A percentile compares a stretch with the other conserved stretches of the same genome.
These are phyloP conservation scores for Ptilorrhoa leucosticta DNA, from an alignment of 2,113 vertebrate genomes.

Conservation along the genomic window DNA sequence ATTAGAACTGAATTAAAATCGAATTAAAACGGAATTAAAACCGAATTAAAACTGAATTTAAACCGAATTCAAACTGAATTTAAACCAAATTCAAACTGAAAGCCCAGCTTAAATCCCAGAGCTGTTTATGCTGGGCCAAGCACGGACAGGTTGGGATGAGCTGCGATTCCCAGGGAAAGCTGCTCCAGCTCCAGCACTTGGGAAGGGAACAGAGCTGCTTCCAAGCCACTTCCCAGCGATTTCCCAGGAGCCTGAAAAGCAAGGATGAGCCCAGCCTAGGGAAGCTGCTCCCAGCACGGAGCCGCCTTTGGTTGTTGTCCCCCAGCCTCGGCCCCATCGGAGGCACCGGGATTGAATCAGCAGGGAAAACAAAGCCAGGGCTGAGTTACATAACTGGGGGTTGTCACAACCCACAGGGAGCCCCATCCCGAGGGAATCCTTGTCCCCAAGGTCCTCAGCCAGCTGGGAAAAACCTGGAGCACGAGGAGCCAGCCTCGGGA, in stretches of 20 bases:
- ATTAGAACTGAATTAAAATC: neutral
- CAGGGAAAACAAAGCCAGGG: neutral
- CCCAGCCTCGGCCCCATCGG: neutral
- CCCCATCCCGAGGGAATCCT: neutral
- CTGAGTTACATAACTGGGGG: neutral
- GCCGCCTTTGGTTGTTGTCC: neutral
- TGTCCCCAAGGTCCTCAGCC: neutral
- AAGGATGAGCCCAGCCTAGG: neutral
- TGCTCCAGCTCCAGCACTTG: neutral
- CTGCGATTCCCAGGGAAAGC: accelerated
- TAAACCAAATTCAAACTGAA: neutral
- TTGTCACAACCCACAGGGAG: neutral
- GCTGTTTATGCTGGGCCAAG: neutral
- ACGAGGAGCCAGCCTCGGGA: accelerated
- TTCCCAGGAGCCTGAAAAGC: neutral
- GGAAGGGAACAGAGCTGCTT: neutral
- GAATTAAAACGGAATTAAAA: neutral
- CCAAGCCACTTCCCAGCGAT: neutral
- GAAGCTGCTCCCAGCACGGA: neutral
- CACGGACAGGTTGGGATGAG: neutral
- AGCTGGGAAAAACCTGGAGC: neutral
- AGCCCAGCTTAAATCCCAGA: neutral
- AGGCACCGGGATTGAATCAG: neutral
- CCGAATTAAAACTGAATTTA: neutral
- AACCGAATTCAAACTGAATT: neutral